phyloP scores from a whole-genome alignment of 2,113 vertebrate species.

The Datnioides undecimradiatus region DNA sequence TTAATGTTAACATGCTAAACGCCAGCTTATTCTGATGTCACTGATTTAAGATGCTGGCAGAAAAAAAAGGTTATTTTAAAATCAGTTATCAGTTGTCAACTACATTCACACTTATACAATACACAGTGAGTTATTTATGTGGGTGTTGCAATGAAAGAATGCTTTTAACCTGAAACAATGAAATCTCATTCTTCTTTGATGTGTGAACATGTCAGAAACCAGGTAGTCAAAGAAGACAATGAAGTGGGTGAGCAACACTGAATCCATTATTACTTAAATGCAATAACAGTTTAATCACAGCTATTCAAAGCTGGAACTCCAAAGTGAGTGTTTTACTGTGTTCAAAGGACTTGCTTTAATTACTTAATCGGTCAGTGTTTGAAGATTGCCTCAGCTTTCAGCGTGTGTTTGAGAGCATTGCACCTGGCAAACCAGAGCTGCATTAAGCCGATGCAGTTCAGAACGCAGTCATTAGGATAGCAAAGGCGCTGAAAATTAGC shows the following conservation, averaged over 20 bases:
- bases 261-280: background rate
- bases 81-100: background rate
- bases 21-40: background rate
- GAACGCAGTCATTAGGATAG: background rate
- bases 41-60: background rate
- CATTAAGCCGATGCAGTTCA: background rate
- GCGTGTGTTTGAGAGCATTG: conserved; percentile 1
- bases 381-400: conserved; percentile 22
- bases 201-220: background rate
- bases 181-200: conserved; percentile 6
- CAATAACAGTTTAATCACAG: conserved; percentile 19
- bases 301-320: conserved; percentile 17
- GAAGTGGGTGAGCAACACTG: background rate
- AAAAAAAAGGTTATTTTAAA: background rate
- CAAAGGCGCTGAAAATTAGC: background rate
- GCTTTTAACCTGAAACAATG: background rate
- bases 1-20: background rate
- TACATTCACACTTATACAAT: background rate
- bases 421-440: conserved; percentile 14
- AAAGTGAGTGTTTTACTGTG: conserved; percentile 9
- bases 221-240: conserved; percentile 17
- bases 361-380: conserved; percentile 31
- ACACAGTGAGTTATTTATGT: background rate
- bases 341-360: conserved; percentile 34
- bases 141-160: background rate